phyloP scores from a whole-genome alignment of 2,797 vertebrate genomes.

The Bryconaethiops microstoma region DNA sequence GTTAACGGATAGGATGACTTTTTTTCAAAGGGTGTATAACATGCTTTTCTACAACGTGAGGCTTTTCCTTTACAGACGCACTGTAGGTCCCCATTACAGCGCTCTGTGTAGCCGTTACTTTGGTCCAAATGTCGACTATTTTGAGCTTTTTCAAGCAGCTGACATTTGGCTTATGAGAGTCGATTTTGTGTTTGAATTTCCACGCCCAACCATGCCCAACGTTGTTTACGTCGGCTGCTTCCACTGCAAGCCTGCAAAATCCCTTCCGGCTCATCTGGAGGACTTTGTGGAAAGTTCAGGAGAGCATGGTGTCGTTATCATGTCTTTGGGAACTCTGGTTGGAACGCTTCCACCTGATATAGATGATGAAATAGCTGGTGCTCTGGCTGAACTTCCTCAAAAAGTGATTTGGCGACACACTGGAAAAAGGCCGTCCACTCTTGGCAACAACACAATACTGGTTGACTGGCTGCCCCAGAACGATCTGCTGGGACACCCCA shows the following conservation, averaged over 20 bases:
- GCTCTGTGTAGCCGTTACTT: slow-evolving; percentile 60
- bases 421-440: slow-evolving; percentile 64
- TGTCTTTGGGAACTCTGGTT: slow-evolving; percentile 76
- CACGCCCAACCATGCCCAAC: slow-evolving; percentile 81
- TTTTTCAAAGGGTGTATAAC: slow-evolving; percentile 58
- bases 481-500: slow-evolving; percentile 74
- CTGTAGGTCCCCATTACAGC: slow-evolving; percentile 50
- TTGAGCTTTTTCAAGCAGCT: slow-evolving; percentile 68
- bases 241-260: slow-evolving; percentile 74
- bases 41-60: slow-evolving; percentile 43
- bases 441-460: slow-evolving; percentile 76
- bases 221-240: slow-evolving; percentile 79
- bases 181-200: slow-evolving; percentile 80
- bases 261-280: slow-evolving; percentile 71
- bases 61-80: slow-evolving; percentile 49
- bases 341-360: slow-evolving; percentile 66
- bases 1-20: slow-evolving; percentile 51
- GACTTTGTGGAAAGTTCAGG: slow-evolving; percentile 74
- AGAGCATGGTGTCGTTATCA: slow-evolving; percentile 76
- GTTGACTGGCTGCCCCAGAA: slow-evolving; percentile 78
- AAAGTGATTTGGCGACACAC: slow-evolving; percentile 78
- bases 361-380: slow-evolving; percentile 68
- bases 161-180: slow-evolving; percentile 80
- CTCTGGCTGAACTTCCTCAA: slow-evolving; percentile 74
- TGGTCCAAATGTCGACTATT: slow-evolving; percentile 62